These are phyloP conservation scores for Bostrychus sinensis DNA, from an alignment of 2,113 vertebrate species.

Conservation along the genomic window DNA sequence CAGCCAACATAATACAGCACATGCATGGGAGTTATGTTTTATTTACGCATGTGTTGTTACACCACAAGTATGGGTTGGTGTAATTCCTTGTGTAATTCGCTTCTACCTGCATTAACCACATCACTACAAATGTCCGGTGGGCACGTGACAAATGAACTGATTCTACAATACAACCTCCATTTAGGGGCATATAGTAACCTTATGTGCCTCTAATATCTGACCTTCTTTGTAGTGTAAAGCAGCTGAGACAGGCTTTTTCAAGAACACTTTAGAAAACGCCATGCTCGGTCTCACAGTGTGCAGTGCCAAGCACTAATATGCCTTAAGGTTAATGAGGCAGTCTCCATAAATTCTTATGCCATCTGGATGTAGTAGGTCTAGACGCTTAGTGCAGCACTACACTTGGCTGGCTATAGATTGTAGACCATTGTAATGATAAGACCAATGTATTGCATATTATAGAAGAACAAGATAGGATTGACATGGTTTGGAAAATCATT, in stretches of 20 bases:
- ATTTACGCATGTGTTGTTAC: background rate
- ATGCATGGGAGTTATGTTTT: background rate
- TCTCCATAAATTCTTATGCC: conserved; percentile 78
- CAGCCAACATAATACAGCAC: background rate
- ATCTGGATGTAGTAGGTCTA: conserved; percentile 71
- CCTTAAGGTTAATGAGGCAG: conserved; percentile 80
- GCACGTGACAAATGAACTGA: conserved; percentile 32
- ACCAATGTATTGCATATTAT: conserved; percentile 13
- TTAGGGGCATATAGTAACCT: background rate
- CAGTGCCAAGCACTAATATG: conserved; percentile 73
- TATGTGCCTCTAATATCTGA: conserved; percentile 15
- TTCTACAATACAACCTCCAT: conserved; percentile 7
- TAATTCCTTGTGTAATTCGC: conserved; percentile 54
- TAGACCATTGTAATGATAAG: conserved; percentile 39
- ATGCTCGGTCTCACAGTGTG: conserved; percentile 54
- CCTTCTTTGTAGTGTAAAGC: conserved; percentile 31
- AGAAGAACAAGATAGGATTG: background rate
- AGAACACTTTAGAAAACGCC: conserved; percentile 40
- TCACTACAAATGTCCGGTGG: conserved; percentile 66
- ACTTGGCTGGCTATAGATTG: conserved; percentile 49
- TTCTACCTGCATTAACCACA: conserved; percentile 44
- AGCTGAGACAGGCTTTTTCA: conserved; percentile 48
- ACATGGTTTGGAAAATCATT: background rate
- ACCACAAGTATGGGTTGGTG: conserved; percentile 30
- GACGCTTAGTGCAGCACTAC: conserved; percentile 60